Conservation (phyloP, 1,140 invertebrate species). For the Drosophila melanogaster region Release_6_plus_ISO1_MT NT_033777.3:22016001-22016500, state of each 20-base stretch:
- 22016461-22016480: constrained; percentile 39
- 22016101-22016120: background rate
- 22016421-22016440: constrained; percentile 57
- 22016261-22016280: background rate
- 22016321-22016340: constrained; percentile 8
- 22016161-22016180: constrained; percentile 38
- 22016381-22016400: constrained; percentile 58
- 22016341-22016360: constrained; percentile 10
- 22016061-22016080: constrained; percentile 85
- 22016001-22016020: constrained; percentile 75
- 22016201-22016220: constrained; percentile 21
- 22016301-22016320: background rate
- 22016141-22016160: constrained; percentile 9
- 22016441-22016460: constrained; percentile 40
- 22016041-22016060: constrained; percentile 84
- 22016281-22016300: constrained; percentile 2
- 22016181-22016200: constrained; percentile 32
- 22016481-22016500: constrained; percentile 48
- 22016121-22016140: background rate
- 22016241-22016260: background rate
- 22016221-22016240: background rate
- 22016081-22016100: constrained; percentile 25
- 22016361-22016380: constrained; percentile 49
- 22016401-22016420: constrained; percentile 51
- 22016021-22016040: constrained; percentile 85